Conservation (phyloP, 92 coral and sea anemone species). For the Pocillopora grandis region DNA sequence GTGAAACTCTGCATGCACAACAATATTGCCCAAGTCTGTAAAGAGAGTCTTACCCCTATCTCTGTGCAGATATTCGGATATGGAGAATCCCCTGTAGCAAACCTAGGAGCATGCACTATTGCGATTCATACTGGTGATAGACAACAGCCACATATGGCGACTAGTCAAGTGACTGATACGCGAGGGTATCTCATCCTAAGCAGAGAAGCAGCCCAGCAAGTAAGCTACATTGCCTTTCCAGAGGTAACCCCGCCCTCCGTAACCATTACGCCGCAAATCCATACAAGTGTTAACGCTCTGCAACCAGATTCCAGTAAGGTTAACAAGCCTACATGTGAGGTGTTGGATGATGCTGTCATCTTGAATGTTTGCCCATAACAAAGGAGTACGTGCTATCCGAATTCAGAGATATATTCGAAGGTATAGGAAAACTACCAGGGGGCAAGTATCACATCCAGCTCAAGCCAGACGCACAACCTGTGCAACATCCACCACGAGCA, state of each 20-base stretch:
- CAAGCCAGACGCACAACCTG: not conserved
- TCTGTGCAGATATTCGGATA: slow-evolving; percentile 19
- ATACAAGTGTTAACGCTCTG: slow-evolving; percentile 28
- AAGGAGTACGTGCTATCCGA: slow-evolving; percentile 18
- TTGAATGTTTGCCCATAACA: slow-evolving; percentile 24
- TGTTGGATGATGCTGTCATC: slow-evolving; percentile 20
- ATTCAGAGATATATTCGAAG: slow-evolving; percentile 27
- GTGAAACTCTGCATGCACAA: too few relatives aligned
- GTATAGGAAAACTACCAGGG: slow-evolving; percentile 26
- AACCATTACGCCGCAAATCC: slow-evolving; percentile 6
- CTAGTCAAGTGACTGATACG: slow-evolving; percentile 31
- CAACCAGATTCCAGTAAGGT: not conserved
- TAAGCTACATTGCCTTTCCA: slow-evolving; percentile 27
- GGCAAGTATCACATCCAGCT: not conserved
- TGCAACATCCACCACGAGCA: slow-evolving; percentile 4
- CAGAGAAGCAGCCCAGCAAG: slow-evolving; percentile 26
- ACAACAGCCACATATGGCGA: slow-evolving; percentile 13
- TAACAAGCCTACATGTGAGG: slow-evolving; percentile 6
- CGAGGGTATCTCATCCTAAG: slow-evolving; percentile 19
- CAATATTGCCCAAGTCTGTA: too few relatives aligned
- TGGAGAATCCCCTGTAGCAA: slow-evolving; percentile 22
- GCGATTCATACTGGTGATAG: slow-evolving; percentile 10
- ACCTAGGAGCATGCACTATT: slow-evolving; percentile 18
- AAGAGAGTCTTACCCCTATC: slow-evolving; percentile 15
- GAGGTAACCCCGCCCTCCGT: not conserved